Conservation (phyloP, 1,140 invertebrate species). For the Drosophila ohnishii region DNA sequence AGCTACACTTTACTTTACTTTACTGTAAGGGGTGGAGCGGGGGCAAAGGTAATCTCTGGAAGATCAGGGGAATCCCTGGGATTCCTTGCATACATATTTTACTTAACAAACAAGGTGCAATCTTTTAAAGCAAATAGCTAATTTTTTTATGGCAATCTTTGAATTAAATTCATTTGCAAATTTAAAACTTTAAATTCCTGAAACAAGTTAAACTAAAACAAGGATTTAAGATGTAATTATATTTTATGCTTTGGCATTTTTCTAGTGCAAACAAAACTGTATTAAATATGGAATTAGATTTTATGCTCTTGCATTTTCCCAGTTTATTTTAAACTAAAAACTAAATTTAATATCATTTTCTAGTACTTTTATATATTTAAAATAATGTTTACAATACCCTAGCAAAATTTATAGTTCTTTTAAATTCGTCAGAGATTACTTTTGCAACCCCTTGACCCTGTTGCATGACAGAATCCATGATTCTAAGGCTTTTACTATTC, state of each 20-base stretch:
- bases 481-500: conserved; percentile 47
- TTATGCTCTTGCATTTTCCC: too few species aligned
- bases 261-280: too few species aligned
- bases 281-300: too few species aligned
- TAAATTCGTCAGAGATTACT: conserved; percentile 1
- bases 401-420: neutral
- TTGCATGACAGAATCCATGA: conserved; percentile 20
- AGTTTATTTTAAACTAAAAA: neutral
- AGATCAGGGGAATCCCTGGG: neutral
- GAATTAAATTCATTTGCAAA: conserved; percentile 4
- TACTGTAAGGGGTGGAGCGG: conserved; percentile 10
- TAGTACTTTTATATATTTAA: too few species aligned
- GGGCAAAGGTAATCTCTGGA: conserved; percentile 7
- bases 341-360: too few species aligned
- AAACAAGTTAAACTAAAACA: too few species aligned
- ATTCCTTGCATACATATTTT: neutral
- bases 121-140: neutral
- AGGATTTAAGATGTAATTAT: too few species aligned
- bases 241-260: too few species aligned
- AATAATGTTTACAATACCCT: too few species aligned
- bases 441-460: neutral
- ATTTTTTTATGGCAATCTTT: conserved; percentile 2
- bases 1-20: conserved; percentile 5
- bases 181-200: too few species aligned
- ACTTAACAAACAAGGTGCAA: neutral